Evolutionary conservation across 2,113 vertebrate species (phyloP).

Genomic region (Parus major): DNA sequence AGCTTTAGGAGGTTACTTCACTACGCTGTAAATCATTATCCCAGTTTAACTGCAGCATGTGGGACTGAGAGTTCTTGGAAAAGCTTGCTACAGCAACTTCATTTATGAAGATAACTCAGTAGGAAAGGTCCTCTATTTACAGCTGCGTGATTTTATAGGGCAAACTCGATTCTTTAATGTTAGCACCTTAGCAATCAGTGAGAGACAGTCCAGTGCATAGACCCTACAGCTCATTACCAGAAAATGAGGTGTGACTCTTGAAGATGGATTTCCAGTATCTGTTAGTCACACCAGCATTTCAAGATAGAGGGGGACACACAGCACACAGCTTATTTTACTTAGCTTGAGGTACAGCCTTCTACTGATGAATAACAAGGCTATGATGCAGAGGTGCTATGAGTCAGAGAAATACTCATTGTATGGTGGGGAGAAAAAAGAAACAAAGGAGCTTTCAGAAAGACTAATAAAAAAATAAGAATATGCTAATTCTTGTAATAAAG

Average conservation of each 20-base stretch:
- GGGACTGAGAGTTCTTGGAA: constrained; percentile 2
- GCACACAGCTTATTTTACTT: neutral
- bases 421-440: neutral
- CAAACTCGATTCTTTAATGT: neutral
- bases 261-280: constrained; percentile 36
- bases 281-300: constrained; percentile 3
- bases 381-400: neutral
- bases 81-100: constrained; percentile 25
- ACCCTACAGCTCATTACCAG: constrained; percentile 44
- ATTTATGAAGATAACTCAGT: constrained; percentile 47
- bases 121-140: constrained; percentile 20
- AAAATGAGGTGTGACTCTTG: constrained; percentile 49
- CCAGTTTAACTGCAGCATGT: constrained; percentile 14
- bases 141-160: neutral
- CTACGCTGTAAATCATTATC: constrained; percentile 60
- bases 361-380: neutral
- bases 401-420: neutral
- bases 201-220: neutral
- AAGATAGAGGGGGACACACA: neutral
- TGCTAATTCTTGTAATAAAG: neutral
- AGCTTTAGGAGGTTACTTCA: constrained; percentile 55
- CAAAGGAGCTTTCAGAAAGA: neutral
- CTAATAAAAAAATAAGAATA: neutral
- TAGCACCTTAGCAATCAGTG: constrained; percentile 51
- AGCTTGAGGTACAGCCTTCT: neutral